These are phyloP conservation scores for Trachythela sp. DNA, from an alignment of 64 coral and sea anemone species.

Conservation along the genomic window DNA sequence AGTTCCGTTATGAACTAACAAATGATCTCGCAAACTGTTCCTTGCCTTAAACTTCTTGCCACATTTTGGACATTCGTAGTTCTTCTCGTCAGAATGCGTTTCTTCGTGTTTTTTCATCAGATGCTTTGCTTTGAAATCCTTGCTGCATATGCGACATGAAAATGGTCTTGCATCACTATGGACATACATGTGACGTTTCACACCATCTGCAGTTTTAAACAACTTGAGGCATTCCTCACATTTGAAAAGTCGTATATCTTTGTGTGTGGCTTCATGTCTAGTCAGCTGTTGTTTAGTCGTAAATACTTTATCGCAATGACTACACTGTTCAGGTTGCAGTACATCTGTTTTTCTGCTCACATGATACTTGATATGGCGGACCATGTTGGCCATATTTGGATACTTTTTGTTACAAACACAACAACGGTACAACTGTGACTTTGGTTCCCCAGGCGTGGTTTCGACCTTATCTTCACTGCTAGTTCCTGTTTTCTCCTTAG, in stretches of 20 bases:
- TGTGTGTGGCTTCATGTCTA: neutral
- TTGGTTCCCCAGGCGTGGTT: neutral
- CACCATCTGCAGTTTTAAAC: neutral
- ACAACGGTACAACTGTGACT: neutral
- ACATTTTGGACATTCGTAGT: slow-evolving; percentile 10
- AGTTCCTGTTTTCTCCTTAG: neutral
- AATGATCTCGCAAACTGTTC: slow-evolving; percentile 13
- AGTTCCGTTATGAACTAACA: neutral
- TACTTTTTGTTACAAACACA: neutral
- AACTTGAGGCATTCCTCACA: neutral
- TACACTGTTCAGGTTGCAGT: neutral
- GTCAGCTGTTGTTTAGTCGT: neutral
- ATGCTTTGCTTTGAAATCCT: slow-evolving; percentile 11
- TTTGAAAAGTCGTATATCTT: neutral
- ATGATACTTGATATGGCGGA: slow-evolving; percentile 14
- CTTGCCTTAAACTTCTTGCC: neutral
- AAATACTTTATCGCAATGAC: neutral
- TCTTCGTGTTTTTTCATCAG: neutral
- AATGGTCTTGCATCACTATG: neutral
- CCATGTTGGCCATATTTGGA: neutral
- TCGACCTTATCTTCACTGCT: neutral
- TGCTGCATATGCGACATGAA: neutral
- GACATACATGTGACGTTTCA: slow-evolving; percentile 5
- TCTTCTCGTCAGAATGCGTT: neutral
- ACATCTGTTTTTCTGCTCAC: neutral